These are phyloP conservation scores for Geotrupes spiniger DNA, from an alignment of 2,888 invertebrate genomes.

Conservation along the genomic window DNA sequence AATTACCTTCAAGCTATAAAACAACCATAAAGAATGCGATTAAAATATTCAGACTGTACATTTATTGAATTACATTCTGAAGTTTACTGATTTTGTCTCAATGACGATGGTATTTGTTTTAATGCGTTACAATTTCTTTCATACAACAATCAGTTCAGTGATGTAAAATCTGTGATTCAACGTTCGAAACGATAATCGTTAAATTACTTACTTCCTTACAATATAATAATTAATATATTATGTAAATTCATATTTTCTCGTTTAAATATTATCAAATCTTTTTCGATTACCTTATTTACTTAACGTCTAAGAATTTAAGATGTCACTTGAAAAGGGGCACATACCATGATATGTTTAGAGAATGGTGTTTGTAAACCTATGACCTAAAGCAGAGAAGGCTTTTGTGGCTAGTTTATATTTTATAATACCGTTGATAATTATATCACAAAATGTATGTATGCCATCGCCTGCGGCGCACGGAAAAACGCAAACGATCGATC, in stretches of 20 bases:
- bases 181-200: slow-evolving; percentile 16
- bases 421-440: slow-evolving; percentile 41
- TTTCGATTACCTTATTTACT: slow-evolving; percentile 46
- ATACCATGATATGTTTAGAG: slow-evolving; percentile 78
- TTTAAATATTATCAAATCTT: slow-evolving; percentile 53
- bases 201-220: slow-evolving; percentile 8
- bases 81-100: no score
- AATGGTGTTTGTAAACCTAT: slow-evolving; percentile 63
- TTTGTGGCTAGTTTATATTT: slow-evolving; percentile 50
- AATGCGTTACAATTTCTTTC: no score
- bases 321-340: slow-evolving; percentile 70
- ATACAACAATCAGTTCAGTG: no score
- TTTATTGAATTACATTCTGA: no score
- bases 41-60: no score
- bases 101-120: no score
- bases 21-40: no score
- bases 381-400: slow-evolving; percentile 57
- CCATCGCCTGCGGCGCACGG: background rate
- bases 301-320: slow-evolving; percentile 54
- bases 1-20: no score
- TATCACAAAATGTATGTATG: slow-evolving; percentile 18
- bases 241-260: slow-evolving; percentile 25
- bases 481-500: no score
- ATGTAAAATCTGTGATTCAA: no score
- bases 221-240: slow-evolving; percentile 15